Base-by-base conservation (phyloP, 2,113 vertebrate species). In the Anolis sagrei region DNA sequence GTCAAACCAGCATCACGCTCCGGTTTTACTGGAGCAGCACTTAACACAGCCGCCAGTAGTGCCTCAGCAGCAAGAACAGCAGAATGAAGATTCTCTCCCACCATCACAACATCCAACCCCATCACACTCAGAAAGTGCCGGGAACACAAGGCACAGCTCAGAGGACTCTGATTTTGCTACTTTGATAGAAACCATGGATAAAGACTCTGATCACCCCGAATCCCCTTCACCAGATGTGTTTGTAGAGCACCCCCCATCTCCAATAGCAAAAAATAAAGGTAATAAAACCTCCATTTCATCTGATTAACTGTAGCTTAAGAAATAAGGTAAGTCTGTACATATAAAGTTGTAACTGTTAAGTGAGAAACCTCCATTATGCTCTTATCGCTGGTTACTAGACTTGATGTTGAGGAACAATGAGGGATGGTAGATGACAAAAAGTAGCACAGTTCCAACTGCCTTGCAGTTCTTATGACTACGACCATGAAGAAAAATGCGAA, bases 131-230 rank as follows among this genome's bases (percentile, higher is more conserved):
- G 97, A 97, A 5, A 93, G 88, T 83, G 92, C 89, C 92, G 84
- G 88, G 88, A 96, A 92, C 88, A 92, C 93, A 34, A 94, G 97
- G 89, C 95, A 97, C 90, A 97, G 97, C 92, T 94, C 97, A 0
- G 98, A 98, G 64, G 98, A 98, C 69, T 96, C 97, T 0, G 98
- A 99, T 82, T 97, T 98, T 83, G 95, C 95, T n/a, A 97, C 95
- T 92, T 97, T 99, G 78, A 94, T 98, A 93, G 98, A 98, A 94
- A 97, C 97, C 90, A 99, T 99, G 98, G 99, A 99, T 94, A 98
- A 97, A 90, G 99, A 99, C 95, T 97, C 98, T 64, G 98, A 99
- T 85, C 97, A 98, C 84, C 98, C 97, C 8, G 97, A 98, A 83
- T 93, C 96, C 91, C 95, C 96, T 48, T 87, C 95, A 82, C 94